Evolutionary conservation across 2,888 invertebrate genomes (phyloP), one percentile per base, ranked within the genome.

Genomic region (Noctua pronuba): DNA sequence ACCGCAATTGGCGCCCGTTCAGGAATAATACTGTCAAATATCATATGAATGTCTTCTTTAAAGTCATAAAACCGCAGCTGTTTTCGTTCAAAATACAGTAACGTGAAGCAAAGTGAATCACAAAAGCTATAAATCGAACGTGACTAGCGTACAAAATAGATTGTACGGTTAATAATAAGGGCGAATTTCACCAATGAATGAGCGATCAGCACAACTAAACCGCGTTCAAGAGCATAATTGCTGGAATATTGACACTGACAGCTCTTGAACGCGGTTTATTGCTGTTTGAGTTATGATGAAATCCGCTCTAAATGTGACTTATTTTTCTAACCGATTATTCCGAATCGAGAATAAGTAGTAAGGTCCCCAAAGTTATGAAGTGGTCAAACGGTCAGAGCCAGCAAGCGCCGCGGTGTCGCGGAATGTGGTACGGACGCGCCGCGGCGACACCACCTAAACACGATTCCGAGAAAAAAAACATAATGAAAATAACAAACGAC

Each of bases 391-490:
- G 93, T 93, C 92, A 92, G 91, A 91, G 89, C 87, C 89, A 88
- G 93, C 92, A 88, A 92, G 93, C 95, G 96, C 95, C 96, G 89
- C 90, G 85, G 83, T 92, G 95, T 92, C 96, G 96, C 91, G 95
- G 96, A 96, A 96, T 96, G 96, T 91, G 94, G 94, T 91, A 91
- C 91, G 91, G 92, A 91, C 92, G 92, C 92, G 92, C 88, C 91
- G 89, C 90, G 88, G 88, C 92, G 92, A 93, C 94, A 92, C 91
- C 91, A 90, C 91, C 93, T 91, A 92, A 93, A 93, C 93, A 91
- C 90, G 92, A 93, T 95, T 94, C 94, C 88, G 91, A 92, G 93
- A 92, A 94, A 91, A 92, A 90, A 92, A 90, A 91, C 89, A 90
- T 90, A 90, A 91, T 89, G 88, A 90, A 90, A 91, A 92, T 91